Base-by-base conservation (phyloP, 2,888 invertebrate species). In the Cistogaster globosa region DNA sequence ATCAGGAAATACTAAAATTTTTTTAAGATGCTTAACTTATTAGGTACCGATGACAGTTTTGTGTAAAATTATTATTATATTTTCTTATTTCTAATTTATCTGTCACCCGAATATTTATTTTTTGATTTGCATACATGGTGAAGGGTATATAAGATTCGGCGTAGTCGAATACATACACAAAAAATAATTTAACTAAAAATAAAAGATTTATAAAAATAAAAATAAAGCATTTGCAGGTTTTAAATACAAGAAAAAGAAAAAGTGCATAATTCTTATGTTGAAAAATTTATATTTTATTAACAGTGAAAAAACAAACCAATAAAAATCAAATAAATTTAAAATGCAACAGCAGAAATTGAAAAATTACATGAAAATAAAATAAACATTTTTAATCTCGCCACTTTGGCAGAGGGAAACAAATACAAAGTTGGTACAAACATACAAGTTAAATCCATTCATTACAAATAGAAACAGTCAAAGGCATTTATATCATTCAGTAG, bases 401-500 rank as follows among this genome's bases (percentile, higher is more conserved):
- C 16, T 58, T 32, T 60, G 60, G 42, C 80, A 58, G 22, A 36
- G 51, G 0, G 14, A 60, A 45, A 38, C 22, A 77, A 75, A 82
- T n/a, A 53, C 57, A 60, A 8, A 20, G 36, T 48, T 20, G 42
- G 38, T 26, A 32, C 55, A 63, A 48, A 42, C 63, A 57, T 60
- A 55, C 83, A 71, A 76, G 58, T 62, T 55, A 75, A 86, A 78
- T 58, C 51, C 71, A 45, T 60, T 51, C 63, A 81, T 75, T 60
- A 77, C 58, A 55, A 84, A 85, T 75, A 42, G 84, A 83, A 85
- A 81, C 51, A 60, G 76, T 60, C 84, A 87, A 78, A 86, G 75
- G 71, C 84, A 71, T 78, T 42, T 51, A 55, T 55, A 18, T 57
- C 69, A 62, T 42, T 42, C 18, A 48, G 26, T 42, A 78, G 42